Evolutionary conservation across 2,113 vertebrate species (phyloP).

Genomic region (Bubo bubo): DNA sequence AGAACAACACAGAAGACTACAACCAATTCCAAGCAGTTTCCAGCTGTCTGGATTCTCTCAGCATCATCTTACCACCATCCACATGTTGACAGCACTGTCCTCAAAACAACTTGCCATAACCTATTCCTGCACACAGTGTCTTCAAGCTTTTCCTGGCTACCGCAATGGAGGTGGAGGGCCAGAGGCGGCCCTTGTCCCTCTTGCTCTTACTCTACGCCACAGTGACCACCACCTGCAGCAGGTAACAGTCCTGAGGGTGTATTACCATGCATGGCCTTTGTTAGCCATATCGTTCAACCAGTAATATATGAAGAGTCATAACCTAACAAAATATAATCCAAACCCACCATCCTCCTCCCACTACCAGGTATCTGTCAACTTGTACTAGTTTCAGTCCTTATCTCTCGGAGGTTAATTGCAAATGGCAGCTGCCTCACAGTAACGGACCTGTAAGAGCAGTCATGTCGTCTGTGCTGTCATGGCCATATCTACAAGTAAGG

Average conservation of each 20-base stretch:
- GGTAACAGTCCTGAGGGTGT: neutral
- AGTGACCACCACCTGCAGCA: neutral
- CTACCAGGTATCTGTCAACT: neutral
- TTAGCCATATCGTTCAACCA: neutral
- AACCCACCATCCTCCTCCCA: neutral
- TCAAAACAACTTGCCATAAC: neutral
- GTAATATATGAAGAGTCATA: neutral
- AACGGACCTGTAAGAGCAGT: neutral
- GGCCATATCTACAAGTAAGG: neutral
- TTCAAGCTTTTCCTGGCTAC: neutral
- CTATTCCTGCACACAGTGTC: neutral
- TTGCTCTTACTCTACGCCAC: neutral
- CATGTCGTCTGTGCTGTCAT: accelerated
- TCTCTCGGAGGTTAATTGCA: neutral
- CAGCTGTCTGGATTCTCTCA: neutral
- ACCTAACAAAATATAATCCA: neutral
- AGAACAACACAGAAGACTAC: neutral
- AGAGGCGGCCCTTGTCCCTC: neutral
- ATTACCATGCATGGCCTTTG: neutral
- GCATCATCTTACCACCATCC: neutral
- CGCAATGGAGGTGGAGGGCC: neutral
- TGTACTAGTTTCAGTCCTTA: slow-evolving; percentile 6
- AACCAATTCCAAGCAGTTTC: neutral
- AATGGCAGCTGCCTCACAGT: neutral
- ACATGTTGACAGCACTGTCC: neutral